Evolutionary conservation across 2,888 invertebrate genomes (phyloP), one percentile per base, ranked within the genome.

Genomic region (Parascotia fuliginaria): DNA sequence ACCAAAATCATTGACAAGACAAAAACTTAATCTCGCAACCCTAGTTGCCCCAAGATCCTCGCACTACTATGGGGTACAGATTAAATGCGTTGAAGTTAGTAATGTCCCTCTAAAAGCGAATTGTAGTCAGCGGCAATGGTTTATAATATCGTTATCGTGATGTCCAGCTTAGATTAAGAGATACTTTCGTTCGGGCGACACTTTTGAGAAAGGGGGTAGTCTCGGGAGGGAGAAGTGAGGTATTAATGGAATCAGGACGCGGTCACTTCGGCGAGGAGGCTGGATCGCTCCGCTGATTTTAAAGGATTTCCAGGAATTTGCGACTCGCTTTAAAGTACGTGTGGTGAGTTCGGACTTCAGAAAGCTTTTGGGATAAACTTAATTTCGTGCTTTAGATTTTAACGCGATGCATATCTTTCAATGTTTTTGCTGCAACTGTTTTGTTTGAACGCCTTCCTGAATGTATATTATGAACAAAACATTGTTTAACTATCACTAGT

Each of bases 51-150:
- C 58, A 66, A 75, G 76, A 73, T 71, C 70, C 62, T 73, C 69
- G 67, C 69, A 73, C 78, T 74, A 75, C 83, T 80, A 83, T 82
- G 76, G 85, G 81, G 81, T 72, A 75, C 77, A 80, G 84, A 87
- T 87, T 87, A 85, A 87, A 85, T 83, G 81, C 80, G 82, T 79
- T 79, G 74, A 84, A 85, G 82, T 83, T 81, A 73, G 70, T 83
- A 81, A 83, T 83, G 84, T 73, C 82, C 81, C 81, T 85, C 87
- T 87, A 86, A 87, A 87, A 89, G 87, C 83, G 83, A 86, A 87
- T 84, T 82, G 85, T 85, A 86, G 87, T 86, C 81, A 72, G 66
- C 71, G 76, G 77, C 78, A 73, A 83, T 81, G 85, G 86, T 85
- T 83, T 87, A 87, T 88, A 87, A 87, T 85, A 81, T 81, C 75